Evolutionary conservation across 1,140 invertebrate genomes (phyloP), one percentile per base, ranked within the genome.

Genomic region (Lasioglossum albipes): DNA sequence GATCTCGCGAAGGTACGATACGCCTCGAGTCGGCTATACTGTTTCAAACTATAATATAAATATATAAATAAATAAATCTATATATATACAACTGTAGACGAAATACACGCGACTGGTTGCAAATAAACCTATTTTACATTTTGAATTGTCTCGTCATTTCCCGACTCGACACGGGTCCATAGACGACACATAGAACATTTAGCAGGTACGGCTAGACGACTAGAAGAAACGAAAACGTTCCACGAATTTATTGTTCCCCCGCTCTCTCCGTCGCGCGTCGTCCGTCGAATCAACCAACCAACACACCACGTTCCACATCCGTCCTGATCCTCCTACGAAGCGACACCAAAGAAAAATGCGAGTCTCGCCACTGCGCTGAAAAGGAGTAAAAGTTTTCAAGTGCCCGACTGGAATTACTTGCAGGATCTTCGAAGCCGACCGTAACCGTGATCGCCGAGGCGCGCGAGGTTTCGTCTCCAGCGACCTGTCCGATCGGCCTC

Each of bases 111-210:
- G 86, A 90, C 88, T 89, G 89, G 88, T 89, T 87, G 86, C 85
- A 90, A 91, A 91, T 90, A 91, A 91, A 91, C 88, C 89, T 90
- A 91, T 91, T 91, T 91, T 91, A 90, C 90, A 91, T 91, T 91
- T 91, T 89, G 88, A 91, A 84, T 84, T 57, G 85, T 82, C 71
- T 81, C 61, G 13, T 87, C 69, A 84, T 82, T 87, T 78, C 36
- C 77, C n/a, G 49, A 13, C 2, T 42, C 2, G 75, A 18, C 52
- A 12, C 10, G 45, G 13, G 45, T 49, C 45, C 45, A 2, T 49
- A 49, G 45, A 49, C 45, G 45, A 10, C 10, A 45, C 13, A 2
- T 12, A 12, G 45, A 49, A 12, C 10, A 49, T 49, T 10, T 49
- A 49, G 45, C 45, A 49, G 45, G 45, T 36, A 36, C 36, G 36